A percentile compares a stretch with the other conserved stretches of the same genome.
These are phyloP conservation scores for Coptodon rendalli DNA, from an alignment of 2,113 vertebrate species.

Conservation along the genomic window DNA sequence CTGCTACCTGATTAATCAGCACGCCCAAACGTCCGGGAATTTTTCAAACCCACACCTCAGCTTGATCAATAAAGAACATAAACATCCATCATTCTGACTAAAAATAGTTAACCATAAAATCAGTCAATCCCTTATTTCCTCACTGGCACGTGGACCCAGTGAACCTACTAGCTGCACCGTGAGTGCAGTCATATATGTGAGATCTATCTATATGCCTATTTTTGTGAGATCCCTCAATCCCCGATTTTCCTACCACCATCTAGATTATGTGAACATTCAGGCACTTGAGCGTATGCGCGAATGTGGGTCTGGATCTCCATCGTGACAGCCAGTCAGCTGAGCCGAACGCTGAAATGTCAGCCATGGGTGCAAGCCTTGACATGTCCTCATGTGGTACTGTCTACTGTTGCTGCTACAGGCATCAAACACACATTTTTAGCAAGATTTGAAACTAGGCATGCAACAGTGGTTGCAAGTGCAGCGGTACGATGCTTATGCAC, in stretches of 20 bases:
- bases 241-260: constrained; percentile 3
- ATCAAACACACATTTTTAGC: constrained; percentile 39
- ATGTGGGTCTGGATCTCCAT: neutral
- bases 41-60: constrained; percentile 39
- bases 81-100: constrained; percentile 67
- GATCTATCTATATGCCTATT: constrained; percentile 3
- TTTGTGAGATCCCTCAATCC: constrained; percentile 25
- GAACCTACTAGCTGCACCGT: constrained; percentile 18
- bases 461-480: neutral
- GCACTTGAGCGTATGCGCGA: neutral
- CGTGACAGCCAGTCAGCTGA: constrained; percentile 44
- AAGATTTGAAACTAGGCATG: constrained; percentile 34
- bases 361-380: constrained; percentile 42
- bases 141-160: constrained; percentile 28
- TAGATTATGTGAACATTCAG: constrained; percentile 1
- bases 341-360: constrained; percentile 49
- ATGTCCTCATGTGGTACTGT: constrained; percentile 59
- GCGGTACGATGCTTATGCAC: neutral
- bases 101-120: constrained; percentile 64
- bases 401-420: constrained; percentile 54
- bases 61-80: constrained; percentile 68
- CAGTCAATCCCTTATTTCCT: constrained; percentile 58
- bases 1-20: constrained; percentile 58
- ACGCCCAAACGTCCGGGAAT: constrained; percentile 1
- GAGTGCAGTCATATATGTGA: neutral